These are phyloP conservation scores for Actinia equina DNA, from an alignment of 64 coral and sea anemone species.

Conservation along the genomic window DNA sequence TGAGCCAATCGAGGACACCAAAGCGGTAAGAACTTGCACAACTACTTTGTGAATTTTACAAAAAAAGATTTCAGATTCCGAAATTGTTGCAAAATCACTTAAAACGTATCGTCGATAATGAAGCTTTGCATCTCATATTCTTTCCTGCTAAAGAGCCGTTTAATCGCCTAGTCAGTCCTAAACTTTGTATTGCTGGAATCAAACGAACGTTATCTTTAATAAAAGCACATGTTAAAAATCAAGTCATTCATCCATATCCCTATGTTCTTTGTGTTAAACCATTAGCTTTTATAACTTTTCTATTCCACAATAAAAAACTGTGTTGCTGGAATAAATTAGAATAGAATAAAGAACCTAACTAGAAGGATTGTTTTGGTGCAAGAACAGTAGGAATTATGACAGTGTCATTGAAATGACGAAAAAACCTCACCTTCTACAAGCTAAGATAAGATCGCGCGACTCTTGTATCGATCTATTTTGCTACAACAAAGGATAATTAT, in stretches of 20 bases:
- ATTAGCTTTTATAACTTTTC: background rate
- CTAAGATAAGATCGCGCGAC: too few relatives aligned
- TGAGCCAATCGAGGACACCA: conserved; percentile 47
- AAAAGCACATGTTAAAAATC: background rate
- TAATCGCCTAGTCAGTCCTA: background rate
- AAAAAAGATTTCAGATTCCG: background rate
- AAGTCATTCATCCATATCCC: background rate
- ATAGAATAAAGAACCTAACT: too few relatives aligned
- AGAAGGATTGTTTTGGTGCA: too few relatives aligned
- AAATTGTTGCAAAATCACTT: background rate
- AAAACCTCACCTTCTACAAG: too few relatives aligned
- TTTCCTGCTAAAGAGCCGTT: background rate
- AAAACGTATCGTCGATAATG: background rate
- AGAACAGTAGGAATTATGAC: background rate
- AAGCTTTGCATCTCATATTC: too few relatives aligned
- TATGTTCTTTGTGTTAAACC: background rate
- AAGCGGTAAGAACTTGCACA: conserved; percentile 11
- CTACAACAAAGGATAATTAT: too few relatives aligned
- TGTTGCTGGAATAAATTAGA: background rate
- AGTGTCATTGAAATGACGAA: background rate
- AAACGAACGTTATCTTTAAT: background rate
- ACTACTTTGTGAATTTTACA: background rate
- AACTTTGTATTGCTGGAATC: too few relatives aligned
- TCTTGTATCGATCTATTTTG: too few relatives aligned
- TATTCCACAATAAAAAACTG: too few relatives aligned